These are phyloP conservation scores for Smithornis capensis DNA, from an alignment of 2,113 vertebrate genomes.

Conservation along the genomic window DNA sequence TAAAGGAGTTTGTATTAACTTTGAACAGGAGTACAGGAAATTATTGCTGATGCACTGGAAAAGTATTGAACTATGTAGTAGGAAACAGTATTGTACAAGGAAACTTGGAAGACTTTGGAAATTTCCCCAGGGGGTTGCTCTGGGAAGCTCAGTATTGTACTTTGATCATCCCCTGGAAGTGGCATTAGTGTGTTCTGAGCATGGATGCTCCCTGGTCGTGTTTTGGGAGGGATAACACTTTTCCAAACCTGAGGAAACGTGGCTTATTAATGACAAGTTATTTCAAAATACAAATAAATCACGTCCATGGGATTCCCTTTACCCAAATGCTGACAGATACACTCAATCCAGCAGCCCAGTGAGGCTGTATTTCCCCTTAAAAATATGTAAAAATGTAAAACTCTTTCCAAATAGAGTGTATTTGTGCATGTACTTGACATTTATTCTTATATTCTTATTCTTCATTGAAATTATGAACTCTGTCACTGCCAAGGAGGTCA, in stretches of 20 bases:
- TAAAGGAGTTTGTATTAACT: background rate
- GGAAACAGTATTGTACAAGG: background rate
- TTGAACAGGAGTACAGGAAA: background rate
- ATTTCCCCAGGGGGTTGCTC: background rate
- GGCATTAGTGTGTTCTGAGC: background rate
- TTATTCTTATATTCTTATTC: background rate
- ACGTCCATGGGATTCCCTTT: background rate
- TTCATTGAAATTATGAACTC: background rate
- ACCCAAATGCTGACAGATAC: background rate
- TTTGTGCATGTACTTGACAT: background rate
- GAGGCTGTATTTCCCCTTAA: background rate
- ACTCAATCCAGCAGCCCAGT: background rate
- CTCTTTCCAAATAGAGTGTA: background rate
- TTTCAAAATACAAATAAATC: background rate
- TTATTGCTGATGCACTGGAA: background rate
- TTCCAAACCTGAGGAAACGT: background rate
- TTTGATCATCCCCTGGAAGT: background rate
- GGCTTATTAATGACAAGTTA: background rate
- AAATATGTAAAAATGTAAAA: no score
- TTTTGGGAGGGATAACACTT: background rate
- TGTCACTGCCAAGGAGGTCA: background rate
- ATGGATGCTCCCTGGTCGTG: background rate
- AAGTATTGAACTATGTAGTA: background rate
- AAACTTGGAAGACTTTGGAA: background rate
- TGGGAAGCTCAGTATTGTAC: accelerated